Evolutionary conservation across 2,113 vertebrate genomes (phyloP).

Genomic region (Cynoglossus semilaevis): DNA sequence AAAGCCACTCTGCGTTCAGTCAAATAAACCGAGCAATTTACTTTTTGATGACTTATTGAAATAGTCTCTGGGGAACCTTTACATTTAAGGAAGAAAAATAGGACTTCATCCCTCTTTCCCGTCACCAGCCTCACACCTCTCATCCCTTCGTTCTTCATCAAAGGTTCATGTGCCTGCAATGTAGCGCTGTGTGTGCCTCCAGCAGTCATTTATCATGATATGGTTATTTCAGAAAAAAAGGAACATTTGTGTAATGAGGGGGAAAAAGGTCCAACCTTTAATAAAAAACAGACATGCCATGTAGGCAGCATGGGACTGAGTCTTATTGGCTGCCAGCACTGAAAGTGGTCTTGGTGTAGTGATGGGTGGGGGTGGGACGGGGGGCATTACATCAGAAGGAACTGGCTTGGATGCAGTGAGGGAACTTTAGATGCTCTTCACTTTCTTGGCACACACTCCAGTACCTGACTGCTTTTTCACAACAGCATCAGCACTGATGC

Average conservation of each 20-base stretch:
- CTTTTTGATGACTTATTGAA: constrained; percentile 37
- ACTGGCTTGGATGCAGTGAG: constrained; percentile 58
- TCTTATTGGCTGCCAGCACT: constrained; percentile 63
- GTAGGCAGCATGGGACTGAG: constrained; percentile 58
- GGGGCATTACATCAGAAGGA: constrained; percentile 54
- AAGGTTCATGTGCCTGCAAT: constrained; percentile 34
- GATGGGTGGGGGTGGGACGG: constrained; percentile 16
- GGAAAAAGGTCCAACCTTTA: constrained; percentile 65
- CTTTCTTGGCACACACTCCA: constrained; percentile 44
- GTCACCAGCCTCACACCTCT: constrained; percentile 27
- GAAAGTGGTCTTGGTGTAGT: not conserved
- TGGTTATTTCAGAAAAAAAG: constrained; percentile 53
- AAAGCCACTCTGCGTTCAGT: constrained; percentile 30
- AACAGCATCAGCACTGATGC: constrained; percentile 44
- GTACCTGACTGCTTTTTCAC: constrained; percentile 46
- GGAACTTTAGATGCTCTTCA: constrained; percentile 58
- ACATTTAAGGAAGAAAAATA: constrained; percentile 28
- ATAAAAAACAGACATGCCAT: constrained; percentile 77
- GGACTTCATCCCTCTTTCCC: constrained; percentile 18
- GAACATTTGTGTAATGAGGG: constrained; percentile 55
- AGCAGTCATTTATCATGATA: constrained; percentile 64
- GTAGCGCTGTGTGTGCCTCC: constrained; percentile 48
- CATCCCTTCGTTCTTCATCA: constrained; percentile 25
- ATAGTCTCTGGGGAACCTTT: constrained; percentile 27
- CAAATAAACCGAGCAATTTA: constrained; percentile 45